Percentiles rank a stretch among this genome's conserved stretches.
Conservation (phyloP, 2,888 invertebrate genomes). For the Meliscaeva auricollis region DNA sequence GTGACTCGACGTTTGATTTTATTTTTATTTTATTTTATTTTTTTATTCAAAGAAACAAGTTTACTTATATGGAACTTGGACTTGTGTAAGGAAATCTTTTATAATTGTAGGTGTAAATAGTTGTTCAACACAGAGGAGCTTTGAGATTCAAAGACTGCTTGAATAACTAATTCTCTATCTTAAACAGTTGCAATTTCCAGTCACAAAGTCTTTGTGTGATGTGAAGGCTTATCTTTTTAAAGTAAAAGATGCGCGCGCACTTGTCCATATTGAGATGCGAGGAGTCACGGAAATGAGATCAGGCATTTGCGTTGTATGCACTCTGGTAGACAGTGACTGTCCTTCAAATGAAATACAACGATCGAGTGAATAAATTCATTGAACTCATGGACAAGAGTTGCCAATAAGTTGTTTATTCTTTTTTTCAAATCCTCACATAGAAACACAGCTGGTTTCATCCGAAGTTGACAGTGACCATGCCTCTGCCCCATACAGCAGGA, state of each 20-base stretch:
- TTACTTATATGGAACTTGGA: slow-evolving; percentile 50
- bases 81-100: slow-evolving; percentile 20
- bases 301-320: neutral
- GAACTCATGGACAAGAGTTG: slow-evolving; percentile 25
- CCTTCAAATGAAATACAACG: slow-evolving; percentile 39
- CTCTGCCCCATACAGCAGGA: too few species aligned
- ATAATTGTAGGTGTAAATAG: slow-evolving; percentile 58
- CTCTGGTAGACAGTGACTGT: slow-evolving; percentile 43
- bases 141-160: slow-evolving; percentile 21
- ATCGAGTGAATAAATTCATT: slow-evolving; percentile 14
- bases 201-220: slow-evolving; percentile 2
- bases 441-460: too few species aligned
- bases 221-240: slow-evolving; percentile 20
- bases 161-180: too few species aligned
- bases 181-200: slow-evolving; percentile 26
- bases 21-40: neutral
- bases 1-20: slow-evolving; percentile 48
- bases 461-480: too few species aligned
- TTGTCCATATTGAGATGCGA: neutral
- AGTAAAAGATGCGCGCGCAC: slow-evolving; percentile 43
- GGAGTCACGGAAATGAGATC: slow-evolving; percentile 44
- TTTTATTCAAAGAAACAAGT: slow-evolving; percentile 38
- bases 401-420: neutral
- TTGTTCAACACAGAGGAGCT: neutral
- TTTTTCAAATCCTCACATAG: neutral